These are phyloP conservation scores for Branchipolynoe longqiensis DNA, from an alignment of 2,888 invertebrate genomes.

Conservation along the genomic window DNA sequence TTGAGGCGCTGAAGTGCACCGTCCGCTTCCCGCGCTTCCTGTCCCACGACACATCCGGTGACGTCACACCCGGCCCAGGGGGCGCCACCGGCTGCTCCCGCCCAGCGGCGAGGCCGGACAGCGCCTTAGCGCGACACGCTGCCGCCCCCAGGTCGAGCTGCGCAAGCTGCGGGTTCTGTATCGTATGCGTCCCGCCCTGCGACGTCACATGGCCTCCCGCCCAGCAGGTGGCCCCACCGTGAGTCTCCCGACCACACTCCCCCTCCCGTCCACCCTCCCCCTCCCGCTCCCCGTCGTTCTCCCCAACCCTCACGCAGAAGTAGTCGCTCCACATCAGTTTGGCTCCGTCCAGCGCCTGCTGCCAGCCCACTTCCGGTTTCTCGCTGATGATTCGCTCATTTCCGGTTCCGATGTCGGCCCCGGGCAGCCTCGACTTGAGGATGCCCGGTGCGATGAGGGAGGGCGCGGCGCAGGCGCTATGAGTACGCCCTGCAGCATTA, in stretches of 20 bases:
- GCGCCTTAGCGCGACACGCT: too few relatives aligned
- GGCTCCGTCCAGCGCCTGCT: neutral
- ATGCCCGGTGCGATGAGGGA: neutral
- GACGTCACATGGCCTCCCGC: neutral
- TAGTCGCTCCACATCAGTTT: conserved; percentile 39
- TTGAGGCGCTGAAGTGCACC: conserved; percentile 20
- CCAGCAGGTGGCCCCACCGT: neutral
- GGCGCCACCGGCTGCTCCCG: neutral
- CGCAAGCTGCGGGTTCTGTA: too few relatives aligned
- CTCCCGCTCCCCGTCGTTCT: neutral
- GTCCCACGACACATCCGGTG: neutral
- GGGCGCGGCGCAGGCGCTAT: neutral
- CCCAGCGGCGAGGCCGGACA: too few relatives aligned
- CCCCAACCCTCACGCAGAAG: conserved; percentile 31
- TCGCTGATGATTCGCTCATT: neutral
- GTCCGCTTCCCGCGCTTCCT: too few relatives aligned
- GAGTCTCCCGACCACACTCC: neutral
- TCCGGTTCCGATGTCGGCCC: neutral
- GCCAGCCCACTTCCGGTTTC: conserved; percentile 28
- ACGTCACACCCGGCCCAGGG: neutral
- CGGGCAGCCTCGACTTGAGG: neutral
- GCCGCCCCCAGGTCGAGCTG: too few relatives aligned
- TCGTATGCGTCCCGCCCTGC: neutral
- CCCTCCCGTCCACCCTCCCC: neutral
- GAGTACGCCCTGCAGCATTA: neutral